Evolutionary conservation across 2,113 vertebrate species (phyloP), one percentile per base, ranked within the genome.

Genomic region (Nycticorax nycticorax): DNA sequence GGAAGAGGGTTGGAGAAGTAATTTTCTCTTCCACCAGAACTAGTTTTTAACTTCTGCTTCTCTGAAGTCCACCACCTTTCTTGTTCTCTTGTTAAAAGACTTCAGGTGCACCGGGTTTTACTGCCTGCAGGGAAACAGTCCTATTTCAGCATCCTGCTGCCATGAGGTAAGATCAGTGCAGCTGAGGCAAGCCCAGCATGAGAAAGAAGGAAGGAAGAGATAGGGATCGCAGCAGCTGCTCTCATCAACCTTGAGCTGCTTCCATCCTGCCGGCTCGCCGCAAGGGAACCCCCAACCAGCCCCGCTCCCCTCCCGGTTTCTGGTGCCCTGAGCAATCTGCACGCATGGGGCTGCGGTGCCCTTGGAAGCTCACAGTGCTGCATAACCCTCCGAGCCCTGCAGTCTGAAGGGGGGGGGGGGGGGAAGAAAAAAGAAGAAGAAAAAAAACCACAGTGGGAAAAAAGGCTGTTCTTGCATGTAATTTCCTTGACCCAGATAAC

Each of bases 11-110:
- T 72, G 45, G 21, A 76, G 89, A 92, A 91, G 63, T 73, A 35
- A 76, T 39, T 88, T 69, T 56, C 10, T 23, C 41, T 95, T 90
- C 91, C 43, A 63, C 9, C 43, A 63, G 78, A 95, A 82, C 32
- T 75, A 48, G 26, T 41, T 92, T 75, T 63, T 50, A 85, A 59
- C 26, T 79, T 82, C 88, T 50, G 4, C 30, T 88, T 63, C 82
- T 85, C 35, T 20, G 12, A 56, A 85, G 24, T 41, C 72, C 69
- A 67, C 37, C 23, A 45, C 20, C 5, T 57, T 41, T 78, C 56
- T 71, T 74, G 39, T 33, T 92, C 24, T 63, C 26, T 2, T 10
- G 5, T 66, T 69, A 53, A 57, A 62, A 80, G 59, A 30, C 45
- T 37, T 69, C 55, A 32, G 16, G 30, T 57, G 73, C 22, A 19